Evolutionary conservation across 1,140 invertebrate genomes (phyloP).

Genomic region (Bradysia coprophila): DNA sequence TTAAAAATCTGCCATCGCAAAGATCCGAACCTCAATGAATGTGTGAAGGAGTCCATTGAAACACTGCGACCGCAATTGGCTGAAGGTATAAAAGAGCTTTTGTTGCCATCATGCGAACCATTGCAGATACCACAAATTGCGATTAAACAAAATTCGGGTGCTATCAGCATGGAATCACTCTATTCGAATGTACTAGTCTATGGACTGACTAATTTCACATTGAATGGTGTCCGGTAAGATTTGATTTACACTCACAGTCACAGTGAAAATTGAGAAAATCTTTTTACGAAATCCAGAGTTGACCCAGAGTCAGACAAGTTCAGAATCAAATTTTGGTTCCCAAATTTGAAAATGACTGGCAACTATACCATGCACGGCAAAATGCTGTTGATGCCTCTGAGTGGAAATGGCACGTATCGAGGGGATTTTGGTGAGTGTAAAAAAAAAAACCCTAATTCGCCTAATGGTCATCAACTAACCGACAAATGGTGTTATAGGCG

Average conservation of each 20-base stretch:
- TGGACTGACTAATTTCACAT: conserved; percentile 14
- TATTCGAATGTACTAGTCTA: conserved; percentile 15
- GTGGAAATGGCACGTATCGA: conserved; percentile 29
- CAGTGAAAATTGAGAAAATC: too few relatives aligned
- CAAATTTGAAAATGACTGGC: conserved; percentile 29
- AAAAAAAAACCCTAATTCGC: not conserved
- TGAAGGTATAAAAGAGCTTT: conserved; percentile 39
- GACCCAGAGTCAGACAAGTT: conserved; percentile 30
- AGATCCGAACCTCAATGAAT: conserved; percentile 35
- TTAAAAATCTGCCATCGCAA: conserved; percentile 40
- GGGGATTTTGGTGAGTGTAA: conserved; percentile 32
- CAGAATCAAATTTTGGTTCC: conserved; percentile 30
- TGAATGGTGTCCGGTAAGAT: conserved; percentile 6
- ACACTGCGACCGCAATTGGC: conserved; percentile 27
- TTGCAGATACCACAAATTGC: conserved; percentile 30
- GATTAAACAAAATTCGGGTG: conserved; percentile 20
- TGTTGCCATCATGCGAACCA: conserved; percentile 38
- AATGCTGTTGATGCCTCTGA: conserved; percentile 40
- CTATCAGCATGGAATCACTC: conserved; percentile 16
- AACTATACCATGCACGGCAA: conserved; percentile 35
- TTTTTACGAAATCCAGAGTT: too few relatives aligned
- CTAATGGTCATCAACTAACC: not conserved
- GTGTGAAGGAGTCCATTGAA: conserved; percentile 32
- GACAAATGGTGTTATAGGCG: conserved; percentile 22
- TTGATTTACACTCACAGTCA: not conserved